Evolutionary conservation across 2,888 invertebrate genomes (phyloP), one percentile per base, ranked within the genome.

Genomic region (Tenthredo notha): DNA sequence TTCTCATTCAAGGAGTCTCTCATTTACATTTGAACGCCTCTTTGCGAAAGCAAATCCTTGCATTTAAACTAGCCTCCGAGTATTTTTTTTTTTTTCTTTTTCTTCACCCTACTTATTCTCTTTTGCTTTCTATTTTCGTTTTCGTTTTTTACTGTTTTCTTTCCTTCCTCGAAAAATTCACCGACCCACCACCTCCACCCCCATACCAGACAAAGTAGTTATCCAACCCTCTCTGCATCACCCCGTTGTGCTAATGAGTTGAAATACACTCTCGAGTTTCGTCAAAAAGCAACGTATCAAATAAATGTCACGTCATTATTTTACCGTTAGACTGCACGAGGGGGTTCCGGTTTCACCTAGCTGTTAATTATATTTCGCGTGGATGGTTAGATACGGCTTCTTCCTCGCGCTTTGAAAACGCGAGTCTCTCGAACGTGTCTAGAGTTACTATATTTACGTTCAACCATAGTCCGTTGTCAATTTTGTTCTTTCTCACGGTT

Each of bases 331-430:
- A 40, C 5, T n/a, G 61, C 5, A 10, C 58, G 12, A 5, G 10
- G 37, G 40, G 80, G 37, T 61, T 80, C 80, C 21, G 80, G 58
- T 80, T 80, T 61, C 80, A 61, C 21, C 33, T 61, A 61, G 70
- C 83, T 83, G 83, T 83, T 83, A 83, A 83, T 83, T 65, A 83
- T 83, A 83, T 83, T 83, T 83, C 25, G 67, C 67, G 65, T 40
- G 40, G 65, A 58, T 21, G 43, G 72, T 9, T 21, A 12, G 72
- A 6, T 83, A 50, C 18, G 83, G 83, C 67, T 83, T 83, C 83
- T 43, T 83, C 10, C n/a, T 50, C 61, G 21, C 50, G 29, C 29
- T 77, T 54, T 54, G 33, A 77, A n/a, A 6, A 54, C 77, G 33
- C 77, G 33, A 5, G 33, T 4, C 21, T 72, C 72, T 7, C 40